These are phyloP conservation scores for Pterocles burchelli DNA, from an alignment of 2,113 vertebrate genomes.

Conservation along the genomic window DNA sequence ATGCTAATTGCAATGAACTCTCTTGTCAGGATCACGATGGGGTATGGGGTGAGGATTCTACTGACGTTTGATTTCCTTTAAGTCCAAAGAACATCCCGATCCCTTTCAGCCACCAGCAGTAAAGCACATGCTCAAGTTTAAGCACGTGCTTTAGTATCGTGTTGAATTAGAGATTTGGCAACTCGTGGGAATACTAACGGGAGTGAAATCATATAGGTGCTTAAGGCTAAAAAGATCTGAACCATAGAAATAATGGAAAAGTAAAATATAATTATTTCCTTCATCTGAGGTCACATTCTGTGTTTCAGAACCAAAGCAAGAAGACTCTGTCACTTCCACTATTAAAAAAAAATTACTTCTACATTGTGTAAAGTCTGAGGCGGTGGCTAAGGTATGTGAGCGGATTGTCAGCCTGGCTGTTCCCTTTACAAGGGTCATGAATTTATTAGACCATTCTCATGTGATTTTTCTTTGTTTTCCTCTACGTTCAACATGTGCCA, in stretches of 20 bases:
- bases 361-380: not conserved
- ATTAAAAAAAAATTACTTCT: not conserved
- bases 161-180: conserved; percentile 11
- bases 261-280: not conserved
- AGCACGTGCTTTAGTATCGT: not conserved
- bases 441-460: not conserved
- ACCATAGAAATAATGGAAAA: not conserved
- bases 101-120: not conserved
- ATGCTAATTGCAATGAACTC: not conserved
- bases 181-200: not conserved
- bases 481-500: not conserved
- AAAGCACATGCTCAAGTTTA: not conserved
- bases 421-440: not conserved
- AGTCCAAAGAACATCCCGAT: not conserved
- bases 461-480: conserved; percentile 15
- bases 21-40: not conserved
- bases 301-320: not conserved
- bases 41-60: not conserved
- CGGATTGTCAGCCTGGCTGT: not conserved
- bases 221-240: not conserved
- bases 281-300: not conserved
- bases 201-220: not conserved
- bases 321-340: not conserved
- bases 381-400: not conserved
- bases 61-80: conserved; percentile 12